phyloP scores from a whole-genome alignment of 2,113 vertebrate genomes.

The Zonotrichia leucophrys region DNA sequence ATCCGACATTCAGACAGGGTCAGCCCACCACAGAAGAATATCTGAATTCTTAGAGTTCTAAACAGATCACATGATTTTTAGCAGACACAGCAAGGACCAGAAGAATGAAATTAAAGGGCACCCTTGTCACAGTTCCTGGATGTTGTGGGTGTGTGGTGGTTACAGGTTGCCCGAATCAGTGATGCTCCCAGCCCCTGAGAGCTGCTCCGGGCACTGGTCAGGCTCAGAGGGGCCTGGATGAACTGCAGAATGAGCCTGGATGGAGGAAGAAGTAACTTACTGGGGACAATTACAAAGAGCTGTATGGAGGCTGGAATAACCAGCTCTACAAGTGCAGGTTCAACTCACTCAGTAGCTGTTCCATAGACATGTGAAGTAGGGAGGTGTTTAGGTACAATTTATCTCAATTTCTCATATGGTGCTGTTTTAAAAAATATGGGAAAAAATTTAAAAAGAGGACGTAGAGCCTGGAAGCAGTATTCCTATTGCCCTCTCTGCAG shows the following conservation, averaged over 20 bases:
- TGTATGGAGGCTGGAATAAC: background rate
- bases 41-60: background rate
- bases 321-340: background rate
- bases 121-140: rapidly evolving
- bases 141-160: background rate
- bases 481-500: rapidly evolving
- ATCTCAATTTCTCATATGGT: rapidly evolving
- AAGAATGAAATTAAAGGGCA: background rate
- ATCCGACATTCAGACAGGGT: background rate
- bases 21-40: no score
- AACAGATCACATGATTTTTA: background rate
- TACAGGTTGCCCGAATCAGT: background rate
- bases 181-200: background rate
- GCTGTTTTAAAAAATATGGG: background rate
- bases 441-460: background rate
- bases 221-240: background rate
- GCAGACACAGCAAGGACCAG: background rate
- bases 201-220: rapidly evolving
- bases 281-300: background rate
- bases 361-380: background rate
- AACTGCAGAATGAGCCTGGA: background rate
- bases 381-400: background rate
- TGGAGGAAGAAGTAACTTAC: background rate
- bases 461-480: background rate
- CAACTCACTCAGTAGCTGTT: rapidly evolving